These are phyloP conservation scores for Dicyrtoma fusca DNA, from an alignment of 2,888 invertebrate species.

Conservation along the genomic window DNA sequence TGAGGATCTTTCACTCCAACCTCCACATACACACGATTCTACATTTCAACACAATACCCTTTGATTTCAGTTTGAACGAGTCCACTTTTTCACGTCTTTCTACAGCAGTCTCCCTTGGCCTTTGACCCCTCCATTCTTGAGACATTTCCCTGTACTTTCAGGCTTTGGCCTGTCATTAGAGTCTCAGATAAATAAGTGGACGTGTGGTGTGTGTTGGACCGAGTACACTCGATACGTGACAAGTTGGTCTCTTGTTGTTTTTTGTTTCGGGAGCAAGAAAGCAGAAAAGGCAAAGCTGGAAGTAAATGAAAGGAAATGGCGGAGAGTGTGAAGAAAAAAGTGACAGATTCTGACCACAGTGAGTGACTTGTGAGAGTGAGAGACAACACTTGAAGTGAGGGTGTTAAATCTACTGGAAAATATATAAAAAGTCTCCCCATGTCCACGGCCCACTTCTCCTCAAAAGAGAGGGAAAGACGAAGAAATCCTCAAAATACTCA, in stretches of 20 bases:
- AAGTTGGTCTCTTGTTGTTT: not conserved
- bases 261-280: not conserved
- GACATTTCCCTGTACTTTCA: no score
- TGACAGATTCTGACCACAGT: conserved; percentile 39
- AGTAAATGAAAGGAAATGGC: not conserved
- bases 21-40: no score
- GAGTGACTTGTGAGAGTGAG: conserved; percentile 7
- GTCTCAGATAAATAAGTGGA: no score
- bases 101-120: not conserved
- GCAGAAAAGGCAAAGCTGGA: not conserved
- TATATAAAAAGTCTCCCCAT: conserved; percentile 32
- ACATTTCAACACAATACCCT: no score
- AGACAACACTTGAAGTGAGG: conserved; percentile 23
- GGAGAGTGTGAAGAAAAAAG: conserved; percentile 11
- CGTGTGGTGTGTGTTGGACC: no score
- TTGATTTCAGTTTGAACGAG: no score
- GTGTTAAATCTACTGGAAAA: conserved; percentile 40
- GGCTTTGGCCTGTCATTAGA: no score
- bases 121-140: not conserved
- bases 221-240: not conserved
- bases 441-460: conserved; percentile 3
- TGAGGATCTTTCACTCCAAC: not conserved
- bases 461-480: no score
- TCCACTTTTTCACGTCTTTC: not conserved
- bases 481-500: not conserved